These are phyloP conservation scores for Euwallacea similis DNA, from an alignment of 1,140 invertebrate genomes.

Conservation along the genomic window DNA sequence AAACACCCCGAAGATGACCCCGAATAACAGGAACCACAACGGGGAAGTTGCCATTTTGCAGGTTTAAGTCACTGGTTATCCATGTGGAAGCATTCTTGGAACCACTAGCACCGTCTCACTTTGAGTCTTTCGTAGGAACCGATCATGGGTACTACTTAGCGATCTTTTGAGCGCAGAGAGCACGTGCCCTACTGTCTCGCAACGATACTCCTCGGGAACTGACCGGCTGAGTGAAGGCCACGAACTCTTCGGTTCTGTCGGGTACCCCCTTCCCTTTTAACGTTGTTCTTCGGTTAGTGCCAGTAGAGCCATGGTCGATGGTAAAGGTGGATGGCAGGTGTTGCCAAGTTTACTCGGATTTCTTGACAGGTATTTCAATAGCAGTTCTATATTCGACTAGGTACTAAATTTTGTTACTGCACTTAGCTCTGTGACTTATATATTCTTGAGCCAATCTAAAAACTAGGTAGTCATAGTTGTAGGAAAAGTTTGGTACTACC, in stretches of 20 bases:
- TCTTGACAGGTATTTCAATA: neutral
- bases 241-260: constrained; percentile 26
- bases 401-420: too few species aligned
- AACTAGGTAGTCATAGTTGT: too few species aligned
- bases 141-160: neutral
- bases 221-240: constrained; percentile 36
- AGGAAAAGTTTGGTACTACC: too few species aligned
- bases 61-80: neutral
- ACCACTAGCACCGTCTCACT: constrained; percentile 43
- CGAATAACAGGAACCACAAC: constrained; percentile 61
- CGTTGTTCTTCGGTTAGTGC: constrained; percentile 26
- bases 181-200: constrained; percentile 4
- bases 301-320: constrained; percentile 9
- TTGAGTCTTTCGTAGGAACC: neutral
- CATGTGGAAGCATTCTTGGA: constrained; percentile 40
- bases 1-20: constrained; percentile 68
- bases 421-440: too few species aligned
- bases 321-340: constrained; percentile 11
- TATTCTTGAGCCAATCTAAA: too few species aligned
- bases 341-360: constrained; percentile 4
- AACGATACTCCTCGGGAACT: constrained; percentile 25
- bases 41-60: constrained; percentile 50
- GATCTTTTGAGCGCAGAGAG: constrained; percentile 23
- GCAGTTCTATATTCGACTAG: too few species aligned
- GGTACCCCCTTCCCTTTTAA: constrained; percentile 29